Evolutionary conservation across 2,888 invertebrate species (phyloP).

Genomic region (Colletes collaris): DNA sequence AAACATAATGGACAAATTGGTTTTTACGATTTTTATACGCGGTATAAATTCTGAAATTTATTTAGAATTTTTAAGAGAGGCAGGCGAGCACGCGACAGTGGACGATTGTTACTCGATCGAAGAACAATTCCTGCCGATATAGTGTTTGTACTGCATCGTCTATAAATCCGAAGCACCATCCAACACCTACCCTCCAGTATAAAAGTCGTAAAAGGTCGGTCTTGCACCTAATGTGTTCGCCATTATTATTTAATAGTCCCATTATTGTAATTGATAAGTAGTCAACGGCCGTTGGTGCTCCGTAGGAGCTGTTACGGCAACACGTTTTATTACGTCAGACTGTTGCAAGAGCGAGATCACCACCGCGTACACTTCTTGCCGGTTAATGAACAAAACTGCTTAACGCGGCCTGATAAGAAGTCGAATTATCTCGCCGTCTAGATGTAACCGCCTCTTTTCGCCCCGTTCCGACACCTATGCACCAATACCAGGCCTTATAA

Average conservation of each 20-base stretch:
- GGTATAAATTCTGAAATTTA: too few relatives aligned
- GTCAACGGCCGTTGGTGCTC: constrained; percentile 31
- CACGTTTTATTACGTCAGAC: constrained; percentile 66
- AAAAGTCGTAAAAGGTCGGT: constrained; percentile 65
- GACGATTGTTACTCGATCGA: constrained; percentile 50
- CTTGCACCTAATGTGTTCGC: constrained; percentile 61
- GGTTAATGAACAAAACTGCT: constrained; percentile 68
- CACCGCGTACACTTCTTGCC: constrained; percentile 51
- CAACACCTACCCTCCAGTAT: constrained; percentile 60
- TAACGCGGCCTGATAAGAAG: constrained; percentile 67
- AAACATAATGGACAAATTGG: too few relatives aligned
- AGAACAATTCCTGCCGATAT: constrained; percentile 44
- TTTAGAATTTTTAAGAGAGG: too few relatives aligned
- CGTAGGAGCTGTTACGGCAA: constrained; percentile 51
- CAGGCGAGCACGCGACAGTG: background rate
- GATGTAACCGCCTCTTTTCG: constrained; percentile 34
- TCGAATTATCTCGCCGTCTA: constrained; percentile 61
- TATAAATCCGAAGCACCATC: constrained; percentile 64
- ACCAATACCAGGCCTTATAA: constrained; percentile 43
- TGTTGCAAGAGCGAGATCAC: constrained; percentile 44
- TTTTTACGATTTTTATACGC: too few relatives aligned
- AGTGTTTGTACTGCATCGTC: constrained; percentile 62
- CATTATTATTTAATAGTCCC: constrained; percentile 71
- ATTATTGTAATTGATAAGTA: constrained; percentile 74
- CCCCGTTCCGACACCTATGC: constrained; percentile 6